A percentile compares a stretch with the other conserved stretches of the same genome.
phyloP scores from a whole-genome alignment of 2,113 vertebrate genomes.

The Poecilia latipinna region DNA sequence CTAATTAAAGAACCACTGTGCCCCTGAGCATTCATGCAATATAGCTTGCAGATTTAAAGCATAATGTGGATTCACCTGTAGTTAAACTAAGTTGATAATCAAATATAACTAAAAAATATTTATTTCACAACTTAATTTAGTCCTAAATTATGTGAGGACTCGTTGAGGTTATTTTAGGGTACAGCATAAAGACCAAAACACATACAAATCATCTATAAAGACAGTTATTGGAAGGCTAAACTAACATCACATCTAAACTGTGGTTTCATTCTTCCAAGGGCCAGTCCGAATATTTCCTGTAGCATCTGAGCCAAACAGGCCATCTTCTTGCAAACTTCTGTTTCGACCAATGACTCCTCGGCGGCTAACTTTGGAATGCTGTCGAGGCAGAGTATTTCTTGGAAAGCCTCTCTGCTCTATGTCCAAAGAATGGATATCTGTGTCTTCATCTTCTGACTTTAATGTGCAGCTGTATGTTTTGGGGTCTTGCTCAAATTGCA shows the following conservation, averaged over 20 bases:
- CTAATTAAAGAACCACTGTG: not conserved
- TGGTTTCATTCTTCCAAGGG: slow-evolving; percentile 97
- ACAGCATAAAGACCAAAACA: slow-evolving; percentile 44
- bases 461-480: slow-evolving; percentile 66
- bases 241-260: slow-evolving; percentile 83
- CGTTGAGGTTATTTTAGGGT: slow-evolving; percentile 20
- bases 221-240: slow-evolving; percentile 18
- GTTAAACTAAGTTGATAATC: not conserved
- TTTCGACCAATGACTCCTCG: slow-evolving; percentile 86
- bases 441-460: slow-evolving; percentile 71
- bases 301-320: slow-evolving; percentile 85
- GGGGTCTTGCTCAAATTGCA: slow-evolving; percentile 67
- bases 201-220: slow-evolving; percentile 4
- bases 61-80: not conserved
- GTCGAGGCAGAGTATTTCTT: slow-evolving; percentile 82
- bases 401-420: slow-evolving; percentile 52
- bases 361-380: slow-evolving; percentile 77
- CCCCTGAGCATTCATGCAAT: not conserved
- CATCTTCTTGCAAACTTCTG: slow-evolving; percentile 84
- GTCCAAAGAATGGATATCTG: slow-evolving; percentile 79
- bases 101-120: not conserved
- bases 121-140: not conserved
- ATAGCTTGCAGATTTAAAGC: not conserved
- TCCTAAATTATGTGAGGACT: slow-evolving; percentile 4
- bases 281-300: slow-evolving; percentile 95